Percentiles rank a stretch among this genome's conserved stretches.
Evolutionary conservation across 2,797 vertebrate species (phyloP).

Genomic region (Sebastes cheni): DNA sequence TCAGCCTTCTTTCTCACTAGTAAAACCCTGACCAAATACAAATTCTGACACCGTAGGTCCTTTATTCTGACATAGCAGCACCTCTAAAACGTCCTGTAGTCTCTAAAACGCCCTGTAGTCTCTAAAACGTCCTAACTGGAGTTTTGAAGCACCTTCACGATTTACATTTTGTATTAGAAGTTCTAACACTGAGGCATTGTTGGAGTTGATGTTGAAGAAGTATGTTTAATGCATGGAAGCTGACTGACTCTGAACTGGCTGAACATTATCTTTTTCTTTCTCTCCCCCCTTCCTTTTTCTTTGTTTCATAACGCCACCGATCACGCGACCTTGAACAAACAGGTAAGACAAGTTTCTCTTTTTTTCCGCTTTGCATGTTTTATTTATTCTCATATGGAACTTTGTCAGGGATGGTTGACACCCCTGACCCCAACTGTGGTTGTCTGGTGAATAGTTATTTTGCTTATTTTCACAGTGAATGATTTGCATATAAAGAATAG

Average conservation of each 20-base stretch:
- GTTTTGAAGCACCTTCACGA: neutral
- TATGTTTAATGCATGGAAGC: neutral
- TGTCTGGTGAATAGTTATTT: neutral
- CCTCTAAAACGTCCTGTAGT: neutral
- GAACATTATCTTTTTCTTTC: conserved; percentile 27
- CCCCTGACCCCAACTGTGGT: neutral
- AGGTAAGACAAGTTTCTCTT: conserved; percentile 62
- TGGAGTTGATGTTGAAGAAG: conserved; percentile 9
- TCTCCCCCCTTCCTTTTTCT: conserved; percentile 9
- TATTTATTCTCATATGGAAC: neutral
- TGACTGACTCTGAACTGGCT: conserved; percentile 12
- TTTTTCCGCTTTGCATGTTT: neutral
- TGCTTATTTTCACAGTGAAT: neutral
- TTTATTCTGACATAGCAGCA: neutral
- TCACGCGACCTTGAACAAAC: conserved; percentile 11
- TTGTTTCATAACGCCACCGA: conserved; percentile 25
- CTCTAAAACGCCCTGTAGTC: neutral
- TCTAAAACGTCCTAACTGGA: neutral
- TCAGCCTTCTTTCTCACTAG: neutral
- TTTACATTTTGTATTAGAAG: neutral
- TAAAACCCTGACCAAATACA: conserved; percentile 3
- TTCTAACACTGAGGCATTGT: neutral
- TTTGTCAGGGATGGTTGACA: neutral
- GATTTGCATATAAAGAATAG: neutral
- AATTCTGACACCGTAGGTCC: neutral